Percentiles rank a stretch among this genome's conserved stretches.
These are phyloP conservation scores for Puntigrus tetrazona DNA, from an alignment of 2,113 vertebrate genomes.

Conservation along the genomic window DNA sequence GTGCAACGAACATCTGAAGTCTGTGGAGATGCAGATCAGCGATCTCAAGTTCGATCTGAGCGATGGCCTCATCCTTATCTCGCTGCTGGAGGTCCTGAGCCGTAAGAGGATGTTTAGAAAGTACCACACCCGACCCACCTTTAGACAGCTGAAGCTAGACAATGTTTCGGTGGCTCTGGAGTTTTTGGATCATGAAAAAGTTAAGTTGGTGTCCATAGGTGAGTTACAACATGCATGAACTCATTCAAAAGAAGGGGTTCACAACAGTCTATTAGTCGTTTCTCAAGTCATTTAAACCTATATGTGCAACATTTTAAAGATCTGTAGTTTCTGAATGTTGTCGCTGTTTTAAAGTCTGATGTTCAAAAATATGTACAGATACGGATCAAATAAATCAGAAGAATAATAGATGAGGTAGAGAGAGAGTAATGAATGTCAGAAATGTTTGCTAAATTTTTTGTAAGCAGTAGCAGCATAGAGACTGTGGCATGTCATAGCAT, in stretches of 20 bases:
- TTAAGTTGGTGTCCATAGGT: conserved; percentile 85
- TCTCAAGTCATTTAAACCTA: neutral
- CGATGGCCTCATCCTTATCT: conserved; percentile 68
- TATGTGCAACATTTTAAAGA: neutral
- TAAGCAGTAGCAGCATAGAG: neutral
- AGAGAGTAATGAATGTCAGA: neutral
- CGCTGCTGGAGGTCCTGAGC: conserved; percentile 82
- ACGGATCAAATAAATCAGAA: neutral
- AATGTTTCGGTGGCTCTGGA: conserved; percentile 84
- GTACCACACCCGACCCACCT: conserved; percentile 81
- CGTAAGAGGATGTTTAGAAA: conserved; percentile 83
- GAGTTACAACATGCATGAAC: conserved; percentile 56
- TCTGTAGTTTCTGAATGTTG: neutral
- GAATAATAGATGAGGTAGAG: neutral
- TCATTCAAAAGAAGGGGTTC: neutral
- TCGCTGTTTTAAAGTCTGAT: neutral
- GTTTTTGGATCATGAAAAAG: conserved; percentile 82
- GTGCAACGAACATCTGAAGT: conserved; percentile 84
- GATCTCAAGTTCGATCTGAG: neutral
- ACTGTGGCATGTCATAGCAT: neutral
- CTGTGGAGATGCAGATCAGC: conserved; percentile 63
- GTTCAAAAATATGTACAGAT: neutral
- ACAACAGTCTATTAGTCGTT: neutral
- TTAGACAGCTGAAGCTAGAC: conserved; percentile 87
- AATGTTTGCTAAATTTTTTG: neutral